These are phyloP conservation scores for Phrynosoma platyrhinos DNA, from an alignment of 2,113 vertebrate species.

Conservation along the genomic window DNA sequence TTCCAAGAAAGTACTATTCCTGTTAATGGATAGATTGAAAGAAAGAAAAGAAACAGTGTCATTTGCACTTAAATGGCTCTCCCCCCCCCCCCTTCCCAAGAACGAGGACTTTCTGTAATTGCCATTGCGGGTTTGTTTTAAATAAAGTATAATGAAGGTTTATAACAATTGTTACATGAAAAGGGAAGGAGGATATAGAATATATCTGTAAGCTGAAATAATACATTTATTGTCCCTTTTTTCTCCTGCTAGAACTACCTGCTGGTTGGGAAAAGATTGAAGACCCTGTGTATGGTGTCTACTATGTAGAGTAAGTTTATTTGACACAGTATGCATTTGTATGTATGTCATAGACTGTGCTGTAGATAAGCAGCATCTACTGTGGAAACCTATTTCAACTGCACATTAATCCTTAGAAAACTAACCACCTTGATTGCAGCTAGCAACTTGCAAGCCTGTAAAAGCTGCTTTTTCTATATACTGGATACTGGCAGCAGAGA, in stretches of 20 bases:
- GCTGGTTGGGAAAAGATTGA: conserved; percentile 99
- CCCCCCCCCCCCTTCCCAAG: background rate
- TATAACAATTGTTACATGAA: background rate
- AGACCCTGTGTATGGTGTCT: conserved; percentile 98
- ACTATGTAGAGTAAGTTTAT: conserved; percentile 99
- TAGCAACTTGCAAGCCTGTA: background rate
- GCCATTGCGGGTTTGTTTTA: background rate
- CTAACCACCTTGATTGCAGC: background rate
- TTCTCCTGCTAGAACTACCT: conserved; percentile 90
- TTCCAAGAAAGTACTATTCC: background rate
- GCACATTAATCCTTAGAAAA: background rate
- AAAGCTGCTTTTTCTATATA: background rate
- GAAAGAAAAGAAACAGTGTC: background rate
- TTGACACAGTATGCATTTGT: background rate
- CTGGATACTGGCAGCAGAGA: background rate
- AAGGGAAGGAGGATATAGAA: background rate
- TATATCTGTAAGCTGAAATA: background rate
- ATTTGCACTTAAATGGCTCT: background rate
- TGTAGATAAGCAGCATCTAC: background rate
- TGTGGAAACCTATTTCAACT: background rate
- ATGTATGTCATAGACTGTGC: accelerated
- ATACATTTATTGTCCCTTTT: conserved; percentile 54
- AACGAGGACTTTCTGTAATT: background rate
- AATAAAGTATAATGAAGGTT: background rate
- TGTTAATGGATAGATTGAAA: background rate